Base-by-base conservation (phyloP, 2,888 invertebrate species). In the Tanypteryx hageni region DNA sequence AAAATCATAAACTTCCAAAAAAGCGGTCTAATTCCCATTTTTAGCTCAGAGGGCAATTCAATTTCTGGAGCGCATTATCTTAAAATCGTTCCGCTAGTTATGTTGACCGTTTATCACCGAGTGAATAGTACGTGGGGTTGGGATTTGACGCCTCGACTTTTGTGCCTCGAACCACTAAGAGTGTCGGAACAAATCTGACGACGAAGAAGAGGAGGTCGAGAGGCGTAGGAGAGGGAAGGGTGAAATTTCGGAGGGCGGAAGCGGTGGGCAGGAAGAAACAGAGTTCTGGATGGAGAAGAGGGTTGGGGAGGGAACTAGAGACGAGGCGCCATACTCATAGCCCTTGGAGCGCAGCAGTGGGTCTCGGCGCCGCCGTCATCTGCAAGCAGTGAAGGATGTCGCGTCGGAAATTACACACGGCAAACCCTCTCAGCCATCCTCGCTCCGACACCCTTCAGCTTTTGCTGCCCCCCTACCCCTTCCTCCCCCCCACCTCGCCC, bases 331-430 rank as follows among this genome's bases (percentile, higher is more conserved):
- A 4, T 76, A 76, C 27, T 22, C n/a, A 27, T 76, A 76, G 3
- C 22, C 76, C 76, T 76, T 27, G 27, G 27, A 76, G 27, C 76
- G 13, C 76, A 76, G 76, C 76, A 27, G 76, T 76, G 18, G 76
- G 68, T 68, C 68, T 18, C 68, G 68, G 68, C 68, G 76, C 76
- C n/a, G n/a, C n/a, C 76, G 76, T 76, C 76, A 76, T 76, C 76
- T 76, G 76, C 76, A 76, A 76, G 76, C 76, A 76, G 27, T 13
- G n/a, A 68, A 68, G n/a, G 68, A 68, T 68, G 68, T 68, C 68
- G 68, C n/a, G 68, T n/a, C 68, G 68, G 68, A 68, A 68, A 68
- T 68, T 68, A 68, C 68, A 68, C 68, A 18, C 68, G 68, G 11
- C 18, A 68, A 18, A 68, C 68, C 68, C 68, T 22, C 22, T 68